Evolutionary conservation across 2,888 invertebrate species (phyloP).

Genomic region (Amphipoea lucens): DNA sequence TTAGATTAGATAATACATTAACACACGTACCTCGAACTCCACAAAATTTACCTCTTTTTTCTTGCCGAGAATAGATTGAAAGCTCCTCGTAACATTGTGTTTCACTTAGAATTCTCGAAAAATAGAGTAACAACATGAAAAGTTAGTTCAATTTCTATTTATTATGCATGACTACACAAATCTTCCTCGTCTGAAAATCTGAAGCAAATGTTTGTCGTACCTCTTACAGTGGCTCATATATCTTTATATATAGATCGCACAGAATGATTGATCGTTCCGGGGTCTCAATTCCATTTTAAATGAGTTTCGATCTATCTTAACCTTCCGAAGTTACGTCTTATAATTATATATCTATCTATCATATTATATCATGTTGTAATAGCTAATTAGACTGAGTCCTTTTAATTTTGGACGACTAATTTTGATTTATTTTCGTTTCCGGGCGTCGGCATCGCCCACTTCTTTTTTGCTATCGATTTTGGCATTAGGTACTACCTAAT

Average conservation of each 20-base stretch:
- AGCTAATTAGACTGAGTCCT: not conserved
- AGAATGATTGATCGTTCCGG: not conserved
- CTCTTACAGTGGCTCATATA: not conserved
- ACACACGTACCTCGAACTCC: slow-evolving; percentile 26
- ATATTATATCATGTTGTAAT: not conserved
- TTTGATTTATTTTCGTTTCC: not conserved
- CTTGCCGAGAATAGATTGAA: too few species aligned
- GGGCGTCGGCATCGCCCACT: not conserved
- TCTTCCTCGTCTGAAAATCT: slow-evolving; percentile 2
- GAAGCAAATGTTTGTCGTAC: slow-evolving; percentile 1
- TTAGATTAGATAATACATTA: slow-evolving; percentile 61
- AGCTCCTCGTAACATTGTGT: slow-evolving; percentile 44
- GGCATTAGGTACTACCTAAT: not conserved
- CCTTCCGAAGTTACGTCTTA: not conserved
- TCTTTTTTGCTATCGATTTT: slow-evolving; percentile 8
- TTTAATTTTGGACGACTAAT: not conserved
- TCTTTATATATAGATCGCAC: not conserved
- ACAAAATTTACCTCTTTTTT: slow-evolving; percentile 22
- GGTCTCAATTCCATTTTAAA: slow-evolving; percentile 1
- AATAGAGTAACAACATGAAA: slow-evolving; percentile 50
- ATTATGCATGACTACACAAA: slow-evolving; percentile 25
- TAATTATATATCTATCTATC: not conserved
- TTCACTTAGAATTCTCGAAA: slow-evolving; percentile 64
- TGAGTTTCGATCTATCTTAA: not conserved
- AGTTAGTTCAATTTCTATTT: slow-evolving; percentile 49